Evolutionary conservation across 2,888 invertebrate genomes (phyloP).

Genomic region (Ormyrus labotus): DNA sequence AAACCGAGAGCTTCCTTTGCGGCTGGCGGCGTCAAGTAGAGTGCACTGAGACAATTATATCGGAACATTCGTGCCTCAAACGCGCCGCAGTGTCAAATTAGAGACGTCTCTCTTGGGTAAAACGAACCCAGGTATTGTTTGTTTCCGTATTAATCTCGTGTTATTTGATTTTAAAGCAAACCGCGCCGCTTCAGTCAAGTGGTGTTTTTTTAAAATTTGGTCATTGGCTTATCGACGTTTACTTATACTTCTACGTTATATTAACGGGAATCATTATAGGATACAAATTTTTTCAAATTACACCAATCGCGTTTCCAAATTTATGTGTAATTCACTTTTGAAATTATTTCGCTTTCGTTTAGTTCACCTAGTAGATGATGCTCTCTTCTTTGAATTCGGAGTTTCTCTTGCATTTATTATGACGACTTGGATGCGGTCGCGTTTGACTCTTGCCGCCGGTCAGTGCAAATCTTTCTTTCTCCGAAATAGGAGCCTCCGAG

Average conservation of each 20-base stretch:
- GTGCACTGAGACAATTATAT: conserved; percentile 1
- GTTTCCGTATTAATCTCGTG: neutral
- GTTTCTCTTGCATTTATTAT: neutral
- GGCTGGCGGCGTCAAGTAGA: neutral
- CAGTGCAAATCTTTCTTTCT: conserved; percentile 14
- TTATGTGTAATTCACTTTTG: no score
- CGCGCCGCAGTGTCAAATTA: conserved; percentile 19
- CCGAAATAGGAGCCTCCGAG: conserved; percentile 16
- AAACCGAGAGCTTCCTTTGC: conserved; percentile 10
- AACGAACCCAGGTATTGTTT: neutral
- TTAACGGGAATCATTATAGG: no score
- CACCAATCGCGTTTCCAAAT: no score
- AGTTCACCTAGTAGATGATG: no score
- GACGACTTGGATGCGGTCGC: neutral
- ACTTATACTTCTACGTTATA: no score
- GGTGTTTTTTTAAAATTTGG: no score
- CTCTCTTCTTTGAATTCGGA: neutral
- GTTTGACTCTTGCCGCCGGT: conserved; percentile 1
- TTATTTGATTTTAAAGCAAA: no score
- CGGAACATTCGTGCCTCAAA: conserved; percentile 14
- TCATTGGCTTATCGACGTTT: no score
- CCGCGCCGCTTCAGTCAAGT: no score
- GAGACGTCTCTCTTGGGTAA: no score
- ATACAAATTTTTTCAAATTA: no score
- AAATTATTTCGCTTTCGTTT: no score